Base-by-base conservation (phyloP, 2,888 invertebrate species). In the Mactromeris polynyma region DNA sequence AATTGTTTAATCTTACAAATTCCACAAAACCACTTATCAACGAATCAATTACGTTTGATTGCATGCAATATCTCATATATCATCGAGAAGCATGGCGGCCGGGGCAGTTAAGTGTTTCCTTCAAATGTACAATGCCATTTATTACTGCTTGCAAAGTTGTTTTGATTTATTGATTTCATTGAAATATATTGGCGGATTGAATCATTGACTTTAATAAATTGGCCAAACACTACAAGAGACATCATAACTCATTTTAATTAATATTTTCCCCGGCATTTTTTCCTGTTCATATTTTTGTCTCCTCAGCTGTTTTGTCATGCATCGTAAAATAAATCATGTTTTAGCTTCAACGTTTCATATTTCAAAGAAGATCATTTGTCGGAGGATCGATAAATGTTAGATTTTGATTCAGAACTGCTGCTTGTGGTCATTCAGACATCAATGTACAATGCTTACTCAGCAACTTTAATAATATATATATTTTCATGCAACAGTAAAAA, bases 211-310 rank as follows among this genome's bases (percentile, higher is more conserved):
- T 85, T 85, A 58, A 85, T 85, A 54, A 85, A 85, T 85, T 64
- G 85, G 80, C 64, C 80, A 40, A 64, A 42, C 85, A 85, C 85
- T 85, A 31, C 46, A 64, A 40, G 58, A 31, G 31, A 36, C 58
- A 64, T 46, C 80, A 85, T 85, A 80, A 80, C 80, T 85, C 85
- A 85, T 80, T 80, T 80, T 80, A 85, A 85, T 85, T 85, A 64
- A 85, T 85, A 64, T 64, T 80, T 80, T 42, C 46, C 38, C 42
- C 31, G 40, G 79, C 46, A 33, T 73, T 33, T 73, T 21, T 73
- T 36, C 36, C 58, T 64, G 58, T 73, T 36, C 31, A 19, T 11
- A 33, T 19, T 73, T 11, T 73, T 73, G 73, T 73, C 73, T 36
- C 17, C 2, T 14, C 4, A 19, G 17, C 9, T 26, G 26, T 73